Percentiles rank a stretch among this genome's conserved stretches.
phyloP scores from a whole-genome alignment of 1,140 invertebrate species.

The Fopius arisanus region DNA sequence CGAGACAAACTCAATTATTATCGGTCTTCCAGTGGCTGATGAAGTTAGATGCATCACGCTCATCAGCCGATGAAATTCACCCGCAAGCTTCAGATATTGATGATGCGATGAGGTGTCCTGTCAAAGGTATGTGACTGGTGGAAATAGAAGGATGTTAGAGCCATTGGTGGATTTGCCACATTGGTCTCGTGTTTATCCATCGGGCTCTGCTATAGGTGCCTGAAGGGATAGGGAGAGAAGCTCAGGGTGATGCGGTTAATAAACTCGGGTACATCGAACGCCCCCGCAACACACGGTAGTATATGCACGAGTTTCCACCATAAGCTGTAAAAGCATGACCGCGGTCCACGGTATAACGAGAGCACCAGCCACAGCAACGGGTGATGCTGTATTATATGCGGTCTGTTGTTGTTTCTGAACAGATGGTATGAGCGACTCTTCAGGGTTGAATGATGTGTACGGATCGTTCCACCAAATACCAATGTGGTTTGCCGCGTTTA shows the following conservation, averaged over 20 bases:
- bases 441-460: background rate
- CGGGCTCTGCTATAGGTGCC: background rate
- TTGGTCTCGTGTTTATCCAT: background rate
- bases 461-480: background rate
- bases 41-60: slow-evolving; percentile 15
- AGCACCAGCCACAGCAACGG: background rate
- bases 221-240: background rate
- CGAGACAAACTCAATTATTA: slow-evolving; percentile 31
- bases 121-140: background rate
- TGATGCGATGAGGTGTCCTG: slow-evolving; percentile 7
- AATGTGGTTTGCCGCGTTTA: background rate
- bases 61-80: slow-evolving; percentile 11
- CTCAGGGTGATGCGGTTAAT: slow-evolving; percentile 21
- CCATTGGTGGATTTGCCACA: background rate
- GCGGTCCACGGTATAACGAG: slow-evolving; percentile 5
- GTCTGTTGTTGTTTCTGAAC: slow-evolving; percentile 10
- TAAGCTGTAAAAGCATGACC: slow-evolving; percentile 23
- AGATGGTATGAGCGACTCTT: background rate
- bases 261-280: slow-evolving; percentile 27
- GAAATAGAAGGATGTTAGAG: slow-evolving; percentile 4
- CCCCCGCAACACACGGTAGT: slow-evolving; percentile 18
- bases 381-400: background rate
- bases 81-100: slow-evolving; percentile 14
- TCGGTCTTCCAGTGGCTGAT: background rate
- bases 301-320: slow-evolving; percentile 13